Evolutionary conservation across 2,797 vertebrate species (phyloP), one percentile per base, ranked within the genome.

Genomic region (Acridotheres tristis): DNA sequence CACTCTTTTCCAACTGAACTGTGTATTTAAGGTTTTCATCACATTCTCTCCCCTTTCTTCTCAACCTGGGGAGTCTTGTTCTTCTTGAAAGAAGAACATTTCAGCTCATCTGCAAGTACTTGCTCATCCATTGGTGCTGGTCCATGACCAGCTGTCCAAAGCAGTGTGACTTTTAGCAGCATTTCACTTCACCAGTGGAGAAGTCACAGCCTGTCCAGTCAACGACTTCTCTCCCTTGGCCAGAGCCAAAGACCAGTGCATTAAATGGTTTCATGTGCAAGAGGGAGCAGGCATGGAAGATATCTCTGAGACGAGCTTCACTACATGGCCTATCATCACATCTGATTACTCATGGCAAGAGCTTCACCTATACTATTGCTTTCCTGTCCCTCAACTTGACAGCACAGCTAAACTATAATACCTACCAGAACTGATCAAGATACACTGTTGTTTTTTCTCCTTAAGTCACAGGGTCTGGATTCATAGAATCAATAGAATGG

Each of bases 61-160:
- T 36, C 18, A 38, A 1, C 3, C 0, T 0, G 3, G 36, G 11
- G 13, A 75, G 40, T 62, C 17, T 50, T 50, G 3, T 57, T 82
- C 17, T 57, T 32, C 45, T 57, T 38, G 29, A 38, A 50, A 71
- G 34, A 63, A 45, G 48, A 76, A 25, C 16, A 11, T 69, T 69
- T 57, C 51, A 67, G 30, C 14, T 79, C 27, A 66, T 66, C n/a
- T 76, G 32, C 57, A 43, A 83, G 50, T 36, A 32, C n/a, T 38
- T 53, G 29, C 10, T 82, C 2, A 0, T 48, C 50, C 0, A 0
- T 61, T 59, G 34, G 29, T 69, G 38, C 59, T 69, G 32, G 34
- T 53, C 50, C 48, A 7, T 30, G 25, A 32, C 16, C 3, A 1
- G 5, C 13, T 89, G 67, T 66, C 51, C 87, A 65, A 72, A 92